Conservation (phyloP, 2,113 vertebrate species). For the Xerus inauris region DNA sequence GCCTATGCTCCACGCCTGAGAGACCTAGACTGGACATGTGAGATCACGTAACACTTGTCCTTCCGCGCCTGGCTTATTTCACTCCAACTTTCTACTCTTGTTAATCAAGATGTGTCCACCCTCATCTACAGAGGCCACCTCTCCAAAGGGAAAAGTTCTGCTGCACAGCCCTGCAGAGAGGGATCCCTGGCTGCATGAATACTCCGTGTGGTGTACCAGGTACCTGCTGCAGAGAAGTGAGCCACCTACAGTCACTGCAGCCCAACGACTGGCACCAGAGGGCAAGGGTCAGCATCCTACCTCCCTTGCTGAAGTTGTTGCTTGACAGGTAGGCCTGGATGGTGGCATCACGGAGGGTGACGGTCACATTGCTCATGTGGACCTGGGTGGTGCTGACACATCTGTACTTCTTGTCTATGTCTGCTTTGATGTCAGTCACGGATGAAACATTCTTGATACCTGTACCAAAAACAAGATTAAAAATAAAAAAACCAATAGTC, state of each 20-base stretch:
- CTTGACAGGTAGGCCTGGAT: slow-evolving; percentile 92
- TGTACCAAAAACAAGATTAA: slow-evolving; percentile 50
- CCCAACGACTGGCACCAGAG: background rate
- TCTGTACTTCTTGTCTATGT: slow-evolving; percentile 89
- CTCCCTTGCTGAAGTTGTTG: slow-evolving; percentile 87
- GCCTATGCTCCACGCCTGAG: too few species aligned
- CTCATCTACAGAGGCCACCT: background rate
- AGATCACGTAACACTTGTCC: background rate
- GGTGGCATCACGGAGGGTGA: slow-evolving; percentile 87
- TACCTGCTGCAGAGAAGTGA: background rate
- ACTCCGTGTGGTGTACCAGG: background rate
- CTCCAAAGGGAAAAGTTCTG: background rate
- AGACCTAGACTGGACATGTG: background rate
- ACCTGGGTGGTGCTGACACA: slow-evolving; percentile 86
- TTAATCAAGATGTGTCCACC: background rate
- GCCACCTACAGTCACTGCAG: too few species aligned
- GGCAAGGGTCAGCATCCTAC: background rate
- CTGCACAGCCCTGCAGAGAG: background rate
- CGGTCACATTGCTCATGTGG: slow-evolving; percentile 68
- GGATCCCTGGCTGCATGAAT: background rate
- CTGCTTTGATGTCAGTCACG: slow-evolving; percentile 85
- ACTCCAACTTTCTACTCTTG: background rate
- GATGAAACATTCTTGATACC: slow-evolving; percentile 46
- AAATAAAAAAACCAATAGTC: background rate
- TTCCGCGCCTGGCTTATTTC: too few species aligned